Evolutionary conservation across 2,113 vertebrate genomes (phyloP).

Genomic region (Serinus canaria): DNA sequence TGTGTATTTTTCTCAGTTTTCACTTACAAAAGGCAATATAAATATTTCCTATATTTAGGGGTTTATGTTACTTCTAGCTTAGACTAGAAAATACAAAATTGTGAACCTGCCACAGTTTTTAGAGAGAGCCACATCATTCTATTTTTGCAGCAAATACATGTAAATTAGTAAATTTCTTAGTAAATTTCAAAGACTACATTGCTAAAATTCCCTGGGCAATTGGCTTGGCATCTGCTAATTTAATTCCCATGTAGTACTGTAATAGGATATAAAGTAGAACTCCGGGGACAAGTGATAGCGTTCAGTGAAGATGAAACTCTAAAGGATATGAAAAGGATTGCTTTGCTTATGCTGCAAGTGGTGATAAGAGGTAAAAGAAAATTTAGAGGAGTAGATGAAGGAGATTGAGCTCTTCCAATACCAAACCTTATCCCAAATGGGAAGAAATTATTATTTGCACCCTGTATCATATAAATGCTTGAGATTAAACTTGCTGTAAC

Average conservation of each 20-base stretch:
- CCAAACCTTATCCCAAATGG: background rate
- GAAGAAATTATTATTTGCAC: background rate
- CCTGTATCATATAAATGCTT: background rate
- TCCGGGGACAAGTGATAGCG: background rate
- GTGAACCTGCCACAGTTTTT: background rate
- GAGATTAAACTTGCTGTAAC: background rate
- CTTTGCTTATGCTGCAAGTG: background rate
- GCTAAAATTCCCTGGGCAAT: background rate
- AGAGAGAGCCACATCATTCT: background rate
- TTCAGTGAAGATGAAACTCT: background rate
- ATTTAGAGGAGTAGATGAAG: background rate
- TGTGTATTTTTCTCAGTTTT: background rate
- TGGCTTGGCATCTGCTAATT: slow-evolving; percentile 9
- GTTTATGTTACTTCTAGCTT: background rate
- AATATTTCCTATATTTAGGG: background rate
- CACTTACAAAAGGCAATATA: background rate
- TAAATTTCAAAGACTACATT: background rate
- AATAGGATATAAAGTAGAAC: slow-evolving; percentile 37
- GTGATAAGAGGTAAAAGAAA: background rate
- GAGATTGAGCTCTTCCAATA: background rate
- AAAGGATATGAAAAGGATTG: background rate
- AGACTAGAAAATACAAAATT: background rate
- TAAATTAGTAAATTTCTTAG: too few species aligned
- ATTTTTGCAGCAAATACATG: background rate
- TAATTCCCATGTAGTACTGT: background rate